Evolutionary conservation across 2,797 vertebrate genomes (phyloP).

Genomic region (Acridotheres tristis): DNA sequence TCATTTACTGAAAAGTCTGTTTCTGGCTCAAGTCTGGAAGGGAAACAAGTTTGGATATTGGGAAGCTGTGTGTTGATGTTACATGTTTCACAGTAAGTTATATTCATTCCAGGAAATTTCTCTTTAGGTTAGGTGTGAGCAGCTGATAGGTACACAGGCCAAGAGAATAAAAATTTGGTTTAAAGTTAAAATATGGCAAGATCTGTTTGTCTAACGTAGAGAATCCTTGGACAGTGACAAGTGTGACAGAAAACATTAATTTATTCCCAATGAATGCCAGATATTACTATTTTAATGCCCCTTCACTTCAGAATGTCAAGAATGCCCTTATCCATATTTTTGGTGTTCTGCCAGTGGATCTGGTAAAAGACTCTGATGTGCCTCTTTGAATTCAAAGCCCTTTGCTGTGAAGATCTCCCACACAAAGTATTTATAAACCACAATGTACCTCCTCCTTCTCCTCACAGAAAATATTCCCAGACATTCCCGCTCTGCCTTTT

Average conservation of each 20-base stretch:
- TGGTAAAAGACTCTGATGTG: constrained; percentile 18
- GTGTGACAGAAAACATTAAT: neutral
- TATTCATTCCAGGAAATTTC: neutral
- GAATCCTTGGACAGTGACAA: neutral
- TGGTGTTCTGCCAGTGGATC: constrained; percentile 40
- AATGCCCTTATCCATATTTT: constrained; percentile 20
- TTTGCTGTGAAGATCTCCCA: constrained; percentile 13
- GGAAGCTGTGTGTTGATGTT: neutral
- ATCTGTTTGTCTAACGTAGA: neutral
- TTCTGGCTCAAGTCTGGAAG: neutral
- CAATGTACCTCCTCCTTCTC: neutral
- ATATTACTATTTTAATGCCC: constrained; percentile 6
- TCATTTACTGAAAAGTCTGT: neutral
- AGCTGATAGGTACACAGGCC: neutral
- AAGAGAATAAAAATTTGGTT: neutral
- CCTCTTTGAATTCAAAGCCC: constrained; percentile 17
- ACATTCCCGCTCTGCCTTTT: neutral
- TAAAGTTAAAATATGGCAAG: neutral
- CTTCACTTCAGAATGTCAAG: constrained; percentile 35
- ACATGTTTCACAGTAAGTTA: neutral
- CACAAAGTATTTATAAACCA: constrained; percentile 37
- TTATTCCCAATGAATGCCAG: neutral
- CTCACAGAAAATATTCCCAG: neutral
- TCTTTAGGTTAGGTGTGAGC: neutral
- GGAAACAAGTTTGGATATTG: neutral